Percentiles rank a stretch among this genome's conserved stretches.
These are phyloP conservation scores for Maccullochella peelii DNA, from an alignment of 2,113 vertebrate genomes.

Conservation along the genomic window DNA sequence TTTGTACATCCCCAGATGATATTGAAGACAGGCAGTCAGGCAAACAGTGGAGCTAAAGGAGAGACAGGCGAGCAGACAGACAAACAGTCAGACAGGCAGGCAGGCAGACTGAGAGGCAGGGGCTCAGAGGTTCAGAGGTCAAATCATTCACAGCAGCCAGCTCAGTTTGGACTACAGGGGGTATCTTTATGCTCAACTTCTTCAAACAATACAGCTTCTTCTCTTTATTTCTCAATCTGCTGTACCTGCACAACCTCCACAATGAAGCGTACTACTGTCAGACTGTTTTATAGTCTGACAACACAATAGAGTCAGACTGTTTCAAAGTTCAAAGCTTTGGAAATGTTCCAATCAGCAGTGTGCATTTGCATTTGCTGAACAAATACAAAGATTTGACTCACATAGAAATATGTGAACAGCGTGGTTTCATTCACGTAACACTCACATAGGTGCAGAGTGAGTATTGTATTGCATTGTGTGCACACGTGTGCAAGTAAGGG, in stretches of 20 bases:
- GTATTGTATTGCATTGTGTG: slow-evolving; percentile 48
- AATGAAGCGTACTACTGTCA: slow-evolving; percentile 2
- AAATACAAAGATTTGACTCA: slow-evolving; percentile 17
- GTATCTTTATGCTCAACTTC: slow-evolving; percentile 30
- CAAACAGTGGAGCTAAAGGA: slow-evolving; percentile 25
- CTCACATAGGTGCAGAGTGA: slow-evolving; percentile 37
- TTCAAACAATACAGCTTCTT: slow-evolving; percentile 35
- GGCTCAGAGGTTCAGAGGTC: slow-evolving; percentile 64
- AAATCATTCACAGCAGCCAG: slow-evolving; percentile 60
- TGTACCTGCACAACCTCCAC: slow-evolving; percentile 1
- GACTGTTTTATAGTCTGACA: not conserved
- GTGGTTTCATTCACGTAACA: slow-evolving; percentile 27
- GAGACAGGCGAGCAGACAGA: slow-evolving; percentile 41
- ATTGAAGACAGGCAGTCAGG: slow-evolving; percentile 37
- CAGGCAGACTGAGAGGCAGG: slow-evolving; percentile 50
- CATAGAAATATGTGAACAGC: slow-evolving; percentile 3
- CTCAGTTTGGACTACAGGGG: slow-evolving; percentile 34
- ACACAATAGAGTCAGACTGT: not conserved
- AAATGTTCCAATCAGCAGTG: slow-evolving; percentile 26
- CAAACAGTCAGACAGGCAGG: too few species aligned
- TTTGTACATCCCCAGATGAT: slow-evolving; percentile 44
- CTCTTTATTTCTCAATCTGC: slow-evolving; percentile 24
- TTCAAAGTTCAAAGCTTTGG: slow-evolving; percentile 36
- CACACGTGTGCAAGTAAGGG: slow-evolving; percentile 18
- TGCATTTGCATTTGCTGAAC: slow-evolving; percentile 23